phyloP scores from a whole-genome alignment of 2,113 vertebrate species.

The Malurus alboscapulatus region DNA sequence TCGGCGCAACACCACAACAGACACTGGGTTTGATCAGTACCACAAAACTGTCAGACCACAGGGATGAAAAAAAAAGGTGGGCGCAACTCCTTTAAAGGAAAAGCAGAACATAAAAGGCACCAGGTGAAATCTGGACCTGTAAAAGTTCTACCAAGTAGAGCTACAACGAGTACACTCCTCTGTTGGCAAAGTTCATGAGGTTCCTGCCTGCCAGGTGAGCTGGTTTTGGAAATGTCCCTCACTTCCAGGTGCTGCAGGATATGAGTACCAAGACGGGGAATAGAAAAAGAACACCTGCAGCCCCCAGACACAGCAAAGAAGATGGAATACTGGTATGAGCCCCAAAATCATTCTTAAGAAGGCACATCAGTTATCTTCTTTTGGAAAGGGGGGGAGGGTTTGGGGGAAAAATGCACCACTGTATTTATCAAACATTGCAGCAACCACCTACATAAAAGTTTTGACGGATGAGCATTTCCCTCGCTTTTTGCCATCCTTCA shows the following conservation, averaged over 20 bases:
- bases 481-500: not conserved
- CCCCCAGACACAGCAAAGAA: not conserved
- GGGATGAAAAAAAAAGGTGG: not conserved
- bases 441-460: not conserved
- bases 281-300: not conserved
- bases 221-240: not conserved
- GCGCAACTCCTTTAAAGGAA: not conserved
- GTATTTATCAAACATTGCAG: not conserved
- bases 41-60: not conserved
- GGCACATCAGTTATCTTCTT: not conserved
- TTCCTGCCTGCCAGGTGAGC: not conserved
- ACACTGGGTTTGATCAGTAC: not conserved
- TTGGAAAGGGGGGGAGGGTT: accelerated
- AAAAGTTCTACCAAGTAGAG: not conserved
- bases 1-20: not conserved
- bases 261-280: not conserved
- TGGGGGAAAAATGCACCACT: not conserved
- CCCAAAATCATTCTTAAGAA: not conserved
- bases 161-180: not conserved
- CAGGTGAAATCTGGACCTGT: not conserved
- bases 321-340: not conserved
- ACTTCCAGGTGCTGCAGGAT: not conserved
- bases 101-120: not conserved
- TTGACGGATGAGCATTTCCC: not conserved
- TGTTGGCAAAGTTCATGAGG: not conserved